Evolutionary conservation across 2,797 vertebrate genomes (phyloP), one percentile per base, ranked within the genome.

Genomic region (Chelmon rostratus): DNA sequence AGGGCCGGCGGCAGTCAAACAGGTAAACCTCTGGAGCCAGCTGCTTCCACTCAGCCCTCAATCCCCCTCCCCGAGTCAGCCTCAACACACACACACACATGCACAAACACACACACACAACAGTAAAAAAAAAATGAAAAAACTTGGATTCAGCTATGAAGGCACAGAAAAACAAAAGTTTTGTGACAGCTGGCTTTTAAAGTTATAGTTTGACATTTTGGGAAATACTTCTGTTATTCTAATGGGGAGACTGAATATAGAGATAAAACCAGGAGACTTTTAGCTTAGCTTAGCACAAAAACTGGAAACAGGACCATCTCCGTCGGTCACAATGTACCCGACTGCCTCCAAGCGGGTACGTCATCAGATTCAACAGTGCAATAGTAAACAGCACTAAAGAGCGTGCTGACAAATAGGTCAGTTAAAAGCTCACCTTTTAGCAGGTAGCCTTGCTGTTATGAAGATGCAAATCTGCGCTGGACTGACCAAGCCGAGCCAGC

Each of bases 21-120:
- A 81, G 84, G 76, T 86, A 82, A 74, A 82, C 54, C 72, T 77
- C 56, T 19, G 58, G 31, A 76, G 58, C 33, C 82, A 77, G 86
- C 85, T 84, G 85, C 58, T 84, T 84, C 58, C 78, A 47, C 76
- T 89, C 78, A 76, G 57, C 37, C 23, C 59, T 40, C 18, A 25
- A 10, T 11, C 73, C 58, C 31, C 33, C 10, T 16, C 8, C 42
- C 19, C 9, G 35, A n/a, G n/a, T n/a, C n/a, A n/a, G 11, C 33
- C 31, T 25, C 38, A 38, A 35, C 23, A 37, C 49, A n/a, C 8
- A 18, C 23, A n/a, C 5, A 8, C n/a, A 25, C 38, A 63, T 38
- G 54, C 47, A 49, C n/a, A 38, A 13, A 58, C 18, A 56, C 40
- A 33, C 19, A 35, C 47, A 12, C n/a, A 23, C 13, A 11, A n/a